A percentile compares a stretch with the other conserved stretches of the same genome.
Conservation (phyloP, 2,888 invertebrate genomes). For the Antheraea yamamai region DNA sequence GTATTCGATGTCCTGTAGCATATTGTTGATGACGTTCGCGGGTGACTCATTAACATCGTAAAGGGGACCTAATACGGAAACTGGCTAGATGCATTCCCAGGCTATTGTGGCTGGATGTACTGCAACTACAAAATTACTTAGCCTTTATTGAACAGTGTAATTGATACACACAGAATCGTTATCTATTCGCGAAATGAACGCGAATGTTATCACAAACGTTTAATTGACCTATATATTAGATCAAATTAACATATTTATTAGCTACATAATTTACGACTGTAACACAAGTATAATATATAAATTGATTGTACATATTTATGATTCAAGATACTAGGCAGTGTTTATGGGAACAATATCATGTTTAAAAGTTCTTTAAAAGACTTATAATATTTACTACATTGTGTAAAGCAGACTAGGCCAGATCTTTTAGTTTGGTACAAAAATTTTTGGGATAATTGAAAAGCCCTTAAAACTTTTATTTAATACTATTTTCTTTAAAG, state of each 20-base stretch:
- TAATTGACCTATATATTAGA: neutral
- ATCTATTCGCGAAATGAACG: neutral
- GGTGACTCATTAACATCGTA: constrained; percentile 39
- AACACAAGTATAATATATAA: neutral
- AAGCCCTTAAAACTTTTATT: too few species aligned
- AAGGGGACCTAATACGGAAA: constrained; percentile 62
- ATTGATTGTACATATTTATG: neutral
- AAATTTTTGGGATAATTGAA: too few species aligned
- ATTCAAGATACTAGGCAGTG: neutral
- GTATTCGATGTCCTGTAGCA: constrained; percentile 25
- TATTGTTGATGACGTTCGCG: constrained; percentile 20
- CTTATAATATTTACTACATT: neutral
- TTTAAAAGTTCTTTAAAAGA: neutral
- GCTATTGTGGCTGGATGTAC: neutral
- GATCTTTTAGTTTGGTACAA: neutral
- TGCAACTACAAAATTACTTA: constrained; percentile 22
- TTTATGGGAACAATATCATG: neutral
- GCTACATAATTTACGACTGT: neutral
- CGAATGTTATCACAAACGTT: neutral
- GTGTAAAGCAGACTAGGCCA: neutral
- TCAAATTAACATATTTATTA: neutral
- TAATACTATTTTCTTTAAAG: too few species aligned
- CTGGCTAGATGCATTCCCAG: constrained; percentile 46
- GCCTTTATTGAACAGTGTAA: neutral
- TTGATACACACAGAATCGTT: neutral